Conservation (phyloP, 2,113 vertebrate species). For the Platanista minor region DNA sequence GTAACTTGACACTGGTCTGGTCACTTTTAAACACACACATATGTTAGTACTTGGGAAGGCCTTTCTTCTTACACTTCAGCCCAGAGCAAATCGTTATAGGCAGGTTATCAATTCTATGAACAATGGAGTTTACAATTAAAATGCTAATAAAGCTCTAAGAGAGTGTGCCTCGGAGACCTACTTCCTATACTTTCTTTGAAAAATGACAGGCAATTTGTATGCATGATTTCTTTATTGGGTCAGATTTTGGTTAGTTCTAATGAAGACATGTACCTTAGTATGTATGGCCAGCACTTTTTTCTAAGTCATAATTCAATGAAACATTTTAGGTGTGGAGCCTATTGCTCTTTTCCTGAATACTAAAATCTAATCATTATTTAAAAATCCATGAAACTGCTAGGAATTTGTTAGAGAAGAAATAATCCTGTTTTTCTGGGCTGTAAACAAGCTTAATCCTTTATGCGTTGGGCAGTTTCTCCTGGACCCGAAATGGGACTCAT, state of each 20-base stretch:
- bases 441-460: conserved; percentile 33
- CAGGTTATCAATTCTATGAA: conserved; percentile 64
- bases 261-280: not conserved
- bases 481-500: conserved; percentile 95
- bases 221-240: conserved; percentile 14
- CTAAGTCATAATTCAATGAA: conserved; percentile 1
- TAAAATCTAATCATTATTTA: conserved; percentile 13
- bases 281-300: not conserved
- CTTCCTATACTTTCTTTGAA: conserved; percentile 2
- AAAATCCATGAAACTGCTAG: not conserved
- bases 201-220: conserved; percentile 49
- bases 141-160: conserved; percentile 73
- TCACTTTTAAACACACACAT: conserved; percentile 36
- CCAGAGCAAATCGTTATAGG: conserved; percentile 66
- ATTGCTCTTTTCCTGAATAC: not conserved
- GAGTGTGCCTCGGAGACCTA: not conserved
- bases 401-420: not conserved
- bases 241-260: not conserved
- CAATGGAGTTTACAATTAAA: conserved; percentile 71
- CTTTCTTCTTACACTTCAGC: conserved; percentile 73
- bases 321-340: not conserved
- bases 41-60: conserved; percentile 7
- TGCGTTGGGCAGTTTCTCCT: conserved; percentile 89
- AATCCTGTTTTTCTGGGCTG: not conserved
- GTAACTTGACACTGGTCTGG: conserved; percentile 43